Evolutionary conservation across 2,113 vertebrate species (phyloP), one percentile per base, ranked within the genome.

Genomic region (Ptyas mucosa): DNA sequence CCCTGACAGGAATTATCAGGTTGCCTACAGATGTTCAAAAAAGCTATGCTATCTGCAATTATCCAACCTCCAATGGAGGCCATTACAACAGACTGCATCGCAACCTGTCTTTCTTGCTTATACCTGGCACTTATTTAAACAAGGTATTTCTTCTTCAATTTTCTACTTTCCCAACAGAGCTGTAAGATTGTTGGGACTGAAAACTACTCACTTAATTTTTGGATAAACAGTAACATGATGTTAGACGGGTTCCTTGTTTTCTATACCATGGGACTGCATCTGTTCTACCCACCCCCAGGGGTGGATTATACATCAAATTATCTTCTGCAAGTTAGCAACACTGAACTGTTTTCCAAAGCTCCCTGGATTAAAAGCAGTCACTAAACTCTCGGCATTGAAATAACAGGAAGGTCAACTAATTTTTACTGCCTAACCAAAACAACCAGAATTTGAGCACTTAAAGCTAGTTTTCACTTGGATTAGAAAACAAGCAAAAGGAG

Each of bases 1-100:
- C 21, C 54, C 49, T 23, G 75, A 90, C 61, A 86, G 75, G 75
- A 55, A 61, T 93, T 87, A 90, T 93, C 92, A 90, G 43, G 34
- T n/a, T 52, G 49, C 21, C n/a, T 61, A 52, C 88, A 90, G 88
- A 90, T 18, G 34, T 51, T 23, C n/a, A 53, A 24, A 58, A 90
- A 61, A 64, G 75, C 55, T 53, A 23, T 53, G 54, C 26, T 61
- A 46, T 61, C 49, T 90, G 43, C 34, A 64, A 34, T 10, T 64
- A 57, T 20, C 61, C 51, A n/a, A 53, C n/a, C 54, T 90, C 46
- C 57, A 89, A 57, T 29, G 34, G 18, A 93, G 54, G 57, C 87
- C 15, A 86, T 61, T 61, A 21, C 34, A 81, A 20, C n/a, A 81
- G 34, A 81, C 18, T 9, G 3, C 34, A 81, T 43, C 3, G 14